Percentiles rank a stretch among this genome's conserved stretches.
phyloP scores from a whole-genome alignment of 2,888 invertebrate species.

The Sceliomorpha sp. region DNA sequence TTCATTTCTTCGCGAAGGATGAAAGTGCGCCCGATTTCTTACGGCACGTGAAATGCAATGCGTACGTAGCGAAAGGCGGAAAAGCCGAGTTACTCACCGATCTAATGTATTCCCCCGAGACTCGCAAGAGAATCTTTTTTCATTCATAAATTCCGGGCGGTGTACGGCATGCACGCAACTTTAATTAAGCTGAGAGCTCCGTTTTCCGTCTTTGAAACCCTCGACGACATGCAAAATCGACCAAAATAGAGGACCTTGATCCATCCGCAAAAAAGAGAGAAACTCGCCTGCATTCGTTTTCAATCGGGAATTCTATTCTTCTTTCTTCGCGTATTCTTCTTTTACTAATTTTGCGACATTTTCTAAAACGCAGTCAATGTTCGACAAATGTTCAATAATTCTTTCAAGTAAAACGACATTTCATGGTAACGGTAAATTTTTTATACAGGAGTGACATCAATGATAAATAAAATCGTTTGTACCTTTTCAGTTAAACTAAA shows the following conservation, averaged over 20 bases:
- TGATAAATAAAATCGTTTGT: too few species aligned
- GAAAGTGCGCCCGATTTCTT: slow-evolving; percentile 48
- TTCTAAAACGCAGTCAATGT: not conserved
- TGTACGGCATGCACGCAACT: slow-evolving; percentile 54
- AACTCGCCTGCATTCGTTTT: too few species aligned
- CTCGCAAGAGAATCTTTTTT: slow-evolving; percentile 57
- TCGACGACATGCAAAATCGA: not conserved
- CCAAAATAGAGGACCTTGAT: slow-evolving; percentile 24
- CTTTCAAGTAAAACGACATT: not conserved
- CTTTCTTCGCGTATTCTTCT: slow-evolving; percentile 7
- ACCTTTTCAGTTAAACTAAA: too few species aligned
- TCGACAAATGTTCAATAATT: not conserved
- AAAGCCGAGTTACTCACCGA: slow-evolving; percentile 59
- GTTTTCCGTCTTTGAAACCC: slow-evolving; percentile 17
- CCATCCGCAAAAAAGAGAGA: too few species aligned
- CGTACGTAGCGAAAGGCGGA: slow-evolving; percentile 63
- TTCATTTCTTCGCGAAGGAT: too few species aligned
- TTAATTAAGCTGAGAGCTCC: slow-evolving; percentile 52
- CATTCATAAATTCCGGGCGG: slow-evolving; percentile 61
- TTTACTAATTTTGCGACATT: not conserved
- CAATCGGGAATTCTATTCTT: too few species aligned
- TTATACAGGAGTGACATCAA: too few species aligned
- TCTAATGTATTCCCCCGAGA: slow-evolving; percentile 55
- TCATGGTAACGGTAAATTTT: too few species aligned
- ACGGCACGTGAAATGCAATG: slow-evolving; percentile 53